phyloP scores from a whole-genome alignment of 2,888 invertebrate species.

The Diabrotica balteata region DNA sequence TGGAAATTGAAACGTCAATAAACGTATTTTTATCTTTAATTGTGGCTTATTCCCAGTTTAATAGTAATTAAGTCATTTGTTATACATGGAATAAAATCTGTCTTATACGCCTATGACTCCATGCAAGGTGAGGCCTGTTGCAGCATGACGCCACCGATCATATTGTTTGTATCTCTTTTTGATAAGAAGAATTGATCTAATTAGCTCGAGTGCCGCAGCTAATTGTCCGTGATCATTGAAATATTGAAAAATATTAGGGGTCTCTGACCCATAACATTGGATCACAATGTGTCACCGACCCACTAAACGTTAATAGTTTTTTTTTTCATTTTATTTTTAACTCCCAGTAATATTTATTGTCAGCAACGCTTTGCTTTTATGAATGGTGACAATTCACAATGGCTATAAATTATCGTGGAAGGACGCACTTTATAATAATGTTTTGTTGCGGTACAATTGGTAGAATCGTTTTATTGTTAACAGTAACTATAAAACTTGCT shows the following conservation, averaged over 20 bases:
- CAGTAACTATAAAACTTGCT: too few relatives aligned
- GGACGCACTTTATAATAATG: background rate
- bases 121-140: constrained; percentile 3
- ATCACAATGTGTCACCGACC: constrained; percentile 21
- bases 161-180: constrained; percentile 16
- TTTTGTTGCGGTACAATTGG: constrained; percentile 2
- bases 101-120: background rate
- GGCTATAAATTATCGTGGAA: constrained; percentile 11
- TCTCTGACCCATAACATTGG: constrained; percentile 13
- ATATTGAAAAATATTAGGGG: constrained; percentile 26
- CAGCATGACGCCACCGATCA: constrained; percentile 2
- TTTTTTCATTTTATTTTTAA: constrained; percentile 13
- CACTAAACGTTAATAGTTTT: constrained; percentile 16
- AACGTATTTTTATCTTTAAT: too few relatives aligned
- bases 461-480: too few relatives aligned
- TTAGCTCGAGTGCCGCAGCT: constrained; percentile 8
- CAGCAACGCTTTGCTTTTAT: background rate
- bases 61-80: too few relatives aligned
- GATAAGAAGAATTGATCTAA: constrained; percentile 16
- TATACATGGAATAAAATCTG: too few relatives aligned
- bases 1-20: too few relatives aligned
- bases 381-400: constrained; percentile 13
- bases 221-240: constrained; percentile 21
- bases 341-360: constrained; percentile 11
- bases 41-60: too few relatives aligned